These are phyloP conservation scores for Lates japonicus DNA, from an alignment of 2,797 vertebrate species.

Conservation along the genomic window DNA sequence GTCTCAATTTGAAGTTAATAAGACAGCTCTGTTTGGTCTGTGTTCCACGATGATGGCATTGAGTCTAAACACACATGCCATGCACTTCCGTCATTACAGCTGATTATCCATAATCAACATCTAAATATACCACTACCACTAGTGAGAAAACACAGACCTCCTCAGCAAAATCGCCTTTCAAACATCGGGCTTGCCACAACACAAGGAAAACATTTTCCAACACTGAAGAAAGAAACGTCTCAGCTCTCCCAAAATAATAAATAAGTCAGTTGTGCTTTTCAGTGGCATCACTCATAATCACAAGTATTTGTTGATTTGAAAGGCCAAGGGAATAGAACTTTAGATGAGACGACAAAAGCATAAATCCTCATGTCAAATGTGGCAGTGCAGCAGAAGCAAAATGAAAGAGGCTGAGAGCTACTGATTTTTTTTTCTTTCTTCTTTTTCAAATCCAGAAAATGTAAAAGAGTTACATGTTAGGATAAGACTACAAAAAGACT, in stretches of 20 bases:
- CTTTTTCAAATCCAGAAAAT: constrained; percentile 8
- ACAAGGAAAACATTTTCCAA: constrained; percentile 80
- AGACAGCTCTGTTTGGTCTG: constrained; percentile 81
- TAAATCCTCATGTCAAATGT: constrained; percentile 65
- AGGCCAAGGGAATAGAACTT: constrained; percentile 69
- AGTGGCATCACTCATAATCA: constrained; percentile 87
- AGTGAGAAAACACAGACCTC: constrained; percentile 85
- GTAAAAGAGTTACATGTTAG: constrained; percentile 5
- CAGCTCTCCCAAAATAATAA: constrained; percentile 70
- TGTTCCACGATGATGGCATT: constrained; percentile 75
- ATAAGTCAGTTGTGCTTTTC: constrained; percentile 77
- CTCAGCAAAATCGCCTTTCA: constrained; percentile 76
- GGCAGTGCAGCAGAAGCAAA: constrained; percentile 35
- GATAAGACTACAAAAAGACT: constrained; percentile 7
- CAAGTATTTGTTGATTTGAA: constrained; percentile 86
- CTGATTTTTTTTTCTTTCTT: constrained; percentile 55
- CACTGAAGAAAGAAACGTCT: constrained; percentile 56
- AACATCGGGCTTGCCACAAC: constrained; percentile 77
- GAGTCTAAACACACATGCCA: constrained; percentile 84
- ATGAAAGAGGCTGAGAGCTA: constrained; percentile 46
- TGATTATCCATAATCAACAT: constrained; percentile 88
- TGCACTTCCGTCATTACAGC: constrained; percentile 85
- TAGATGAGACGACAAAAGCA: constrained; percentile 71
- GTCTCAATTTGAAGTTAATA: constrained; percentile 65
- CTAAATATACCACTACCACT: constrained; percentile 81